Conservation (phyloP, 2,888 invertebrate species). For the Phortica magna region DNA sequence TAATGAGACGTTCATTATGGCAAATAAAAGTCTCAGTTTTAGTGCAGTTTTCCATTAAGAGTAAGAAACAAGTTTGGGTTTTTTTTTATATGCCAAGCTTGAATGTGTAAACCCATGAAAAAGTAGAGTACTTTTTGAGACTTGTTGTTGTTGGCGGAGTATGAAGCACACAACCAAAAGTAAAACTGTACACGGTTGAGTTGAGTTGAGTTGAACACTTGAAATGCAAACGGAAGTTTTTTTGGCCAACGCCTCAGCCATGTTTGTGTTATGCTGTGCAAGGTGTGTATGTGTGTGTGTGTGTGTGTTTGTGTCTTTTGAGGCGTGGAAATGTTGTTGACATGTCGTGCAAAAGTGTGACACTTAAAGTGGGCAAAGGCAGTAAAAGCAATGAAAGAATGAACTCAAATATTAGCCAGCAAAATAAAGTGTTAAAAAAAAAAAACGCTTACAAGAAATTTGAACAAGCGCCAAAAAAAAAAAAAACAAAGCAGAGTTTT, state of each 20-base stretch:
- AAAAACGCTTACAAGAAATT: not conserved
- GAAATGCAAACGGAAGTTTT: not conserved
- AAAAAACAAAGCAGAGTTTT: not conserved
- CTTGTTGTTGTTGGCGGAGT: not conserved
- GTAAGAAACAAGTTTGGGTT: not conserved
- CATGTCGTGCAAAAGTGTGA: not conserved
- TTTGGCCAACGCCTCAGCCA: not conserved
- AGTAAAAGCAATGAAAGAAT: not conserved
- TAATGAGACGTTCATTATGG: not conserved
- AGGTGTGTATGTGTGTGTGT: too few relatives aligned
- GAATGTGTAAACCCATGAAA: not conserved
- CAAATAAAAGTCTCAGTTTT: not conserved
- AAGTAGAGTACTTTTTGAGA: not conserved
- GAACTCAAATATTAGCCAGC: constrained; percentile 1
- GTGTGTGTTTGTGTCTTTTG: too few relatives aligned
- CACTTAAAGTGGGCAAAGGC: not conserved
- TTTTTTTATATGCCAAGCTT: not conserved
- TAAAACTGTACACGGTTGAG: not conserved
- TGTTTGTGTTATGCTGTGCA: too few relatives aligned
- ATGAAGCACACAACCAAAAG: not conserved
- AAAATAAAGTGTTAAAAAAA: not conserved
- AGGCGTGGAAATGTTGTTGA: not conserved
- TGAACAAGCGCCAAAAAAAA: not conserved
- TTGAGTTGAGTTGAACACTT: not conserved
- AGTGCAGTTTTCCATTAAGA: constrained; percentile 10